These are phyloP conservation scores for Tricholauxania praeusta DNA, from an alignment of 2,888 invertebrate genomes.

Conservation along the genomic window DNA sequence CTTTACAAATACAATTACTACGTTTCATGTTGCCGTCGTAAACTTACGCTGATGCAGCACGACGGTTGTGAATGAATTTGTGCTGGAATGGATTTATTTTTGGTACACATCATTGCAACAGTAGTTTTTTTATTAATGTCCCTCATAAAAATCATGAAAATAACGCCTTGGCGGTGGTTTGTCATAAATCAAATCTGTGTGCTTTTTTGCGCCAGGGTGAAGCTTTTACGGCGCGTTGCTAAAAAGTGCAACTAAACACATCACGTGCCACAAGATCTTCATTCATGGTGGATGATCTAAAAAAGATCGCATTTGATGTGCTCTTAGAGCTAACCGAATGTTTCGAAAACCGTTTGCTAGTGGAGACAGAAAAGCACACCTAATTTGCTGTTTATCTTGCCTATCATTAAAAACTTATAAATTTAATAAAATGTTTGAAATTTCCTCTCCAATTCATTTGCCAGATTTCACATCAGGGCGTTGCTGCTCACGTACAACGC, in stretches of 20 bases:
- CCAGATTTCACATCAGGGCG: slow-evolving; percentile 43
- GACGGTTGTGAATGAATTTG: slow-evolving; percentile 8
- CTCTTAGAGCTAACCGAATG: neutral
- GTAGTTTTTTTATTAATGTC: neutral
- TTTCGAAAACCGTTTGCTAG: neutral
- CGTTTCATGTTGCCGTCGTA: slow-evolving; percentile 28
- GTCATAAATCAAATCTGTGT: slow-evolving; percentile 30
- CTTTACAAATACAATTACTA: slow-evolving; percentile 17
- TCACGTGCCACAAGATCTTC: slow-evolving; percentile 27
- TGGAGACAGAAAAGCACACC: neutral
- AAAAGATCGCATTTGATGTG: neutral
- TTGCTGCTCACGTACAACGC: slow-evolving; percentile 50
- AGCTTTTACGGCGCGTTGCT: slow-evolving; percentile 17
- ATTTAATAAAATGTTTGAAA: slow-evolving; percentile 29
- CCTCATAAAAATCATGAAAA: slow-evolving; percentile 18
- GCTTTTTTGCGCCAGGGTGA: neutral
- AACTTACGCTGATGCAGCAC: slow-evolving; percentile 1
- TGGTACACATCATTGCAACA: too few species aligned
- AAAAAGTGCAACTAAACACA: slow-evolving; percentile 6
- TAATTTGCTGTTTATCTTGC: slow-evolving; percentile 34
- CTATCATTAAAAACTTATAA: slow-evolving; percentile 38
- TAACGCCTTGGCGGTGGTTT: slow-evolving; percentile 12
- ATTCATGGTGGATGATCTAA: neutral
- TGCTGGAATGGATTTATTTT: neutral
- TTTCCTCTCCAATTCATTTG: neutral